phyloP scores from a whole-genome alignment of 2,888 invertebrate genomes.

The Lasioglossum figueresi region DNA sequence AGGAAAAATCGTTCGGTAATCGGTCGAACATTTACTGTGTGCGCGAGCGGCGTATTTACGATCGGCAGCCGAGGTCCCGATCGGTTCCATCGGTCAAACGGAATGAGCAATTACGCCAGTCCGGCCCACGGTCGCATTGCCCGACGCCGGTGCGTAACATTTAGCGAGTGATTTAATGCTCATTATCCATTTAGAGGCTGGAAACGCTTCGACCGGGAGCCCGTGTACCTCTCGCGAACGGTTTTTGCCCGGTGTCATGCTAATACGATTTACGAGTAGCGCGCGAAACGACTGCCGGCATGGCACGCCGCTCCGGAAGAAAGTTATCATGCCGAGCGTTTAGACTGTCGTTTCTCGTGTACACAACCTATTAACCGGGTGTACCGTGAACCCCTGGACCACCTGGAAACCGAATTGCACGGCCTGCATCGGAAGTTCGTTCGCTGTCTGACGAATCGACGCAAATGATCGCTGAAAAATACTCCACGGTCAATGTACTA shows the following conservation, averaged over 20 bases:
- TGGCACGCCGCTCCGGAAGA: constrained; percentile 25
- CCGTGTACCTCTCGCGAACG: constrained; percentile 22
- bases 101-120: constrained; percentile 51
- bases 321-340: constrained; percentile 49
- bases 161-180: constrained; percentile 54
- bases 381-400: neutral
- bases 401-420: constrained; percentile 7
- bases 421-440: neutral
- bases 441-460: neutral
- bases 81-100: constrained; percentile 35
- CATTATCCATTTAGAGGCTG: constrained; percentile 52
- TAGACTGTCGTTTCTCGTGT: constrained; percentile 29
- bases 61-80: constrained; percentile 28
- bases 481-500: neutral
- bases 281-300: constrained; percentile 30
- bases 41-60: constrained; percentile 29
- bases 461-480: neutral
- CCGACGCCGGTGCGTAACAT: constrained; percentile 40
- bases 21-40: constrained; percentile 21
- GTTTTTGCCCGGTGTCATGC: constrained; percentile 44
- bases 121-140: constrained; percentile 36
- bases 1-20: neutral
- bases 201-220: constrained; percentile 31
- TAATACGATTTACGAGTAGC: constrained; percentile 58
- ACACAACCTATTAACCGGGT: neutral